Evolutionary conservation across 2,888 invertebrate species (phyloP).

Genomic region (Gandaritis pyraliata): DNA sequence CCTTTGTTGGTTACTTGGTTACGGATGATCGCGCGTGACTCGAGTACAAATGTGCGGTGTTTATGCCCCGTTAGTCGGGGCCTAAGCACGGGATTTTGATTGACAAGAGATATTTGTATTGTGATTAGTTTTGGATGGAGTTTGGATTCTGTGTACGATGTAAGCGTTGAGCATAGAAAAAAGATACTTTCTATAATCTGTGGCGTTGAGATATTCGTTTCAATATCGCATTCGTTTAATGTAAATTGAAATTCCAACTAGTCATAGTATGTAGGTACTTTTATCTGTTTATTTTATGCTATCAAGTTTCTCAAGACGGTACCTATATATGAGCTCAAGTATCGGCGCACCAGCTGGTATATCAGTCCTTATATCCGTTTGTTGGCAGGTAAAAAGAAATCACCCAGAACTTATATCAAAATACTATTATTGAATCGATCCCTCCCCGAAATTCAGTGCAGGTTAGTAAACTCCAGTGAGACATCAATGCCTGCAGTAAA

Average conservation of each 20-base stretch:
- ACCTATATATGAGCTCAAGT: too few relatives aligned
- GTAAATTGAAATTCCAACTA: constrained; percentile 2
- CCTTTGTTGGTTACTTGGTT: constrained; percentile 72
- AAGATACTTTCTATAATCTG: too few relatives aligned
- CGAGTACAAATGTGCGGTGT: constrained; percentile 65
- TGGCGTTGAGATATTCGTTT: constrained; percentile 7
- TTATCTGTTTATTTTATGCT: too few relatives aligned
- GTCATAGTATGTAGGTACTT: too few relatives aligned
- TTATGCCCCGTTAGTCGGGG: constrained; percentile 63
- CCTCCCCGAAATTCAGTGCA: constrained; percentile 11
- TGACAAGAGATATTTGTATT: constrained; percentile 67
- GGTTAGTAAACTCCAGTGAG: constrained; percentile 31
- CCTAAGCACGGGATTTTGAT: constrained; percentile 61
- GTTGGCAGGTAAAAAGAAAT: background rate
- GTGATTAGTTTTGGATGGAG: constrained; percentile 43
- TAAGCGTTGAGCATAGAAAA: too few relatives aligned
- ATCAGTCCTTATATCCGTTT: too few relatives aligned
- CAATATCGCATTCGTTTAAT: background rate
- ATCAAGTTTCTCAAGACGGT: too few relatives aligned
- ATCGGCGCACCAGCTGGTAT: too few relatives aligned
- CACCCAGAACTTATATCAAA: constrained; percentile 9
- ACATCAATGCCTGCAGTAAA: constrained; percentile 40
- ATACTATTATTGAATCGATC: constrained; percentile 21
- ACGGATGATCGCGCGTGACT: constrained; percentile 76
- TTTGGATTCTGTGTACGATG: constrained; percentile 26